These are phyloP conservation scores for Harpagifer antarcticus DNA, from an alignment of 2,797 vertebrate genomes.

Conservation along the genomic window DNA sequence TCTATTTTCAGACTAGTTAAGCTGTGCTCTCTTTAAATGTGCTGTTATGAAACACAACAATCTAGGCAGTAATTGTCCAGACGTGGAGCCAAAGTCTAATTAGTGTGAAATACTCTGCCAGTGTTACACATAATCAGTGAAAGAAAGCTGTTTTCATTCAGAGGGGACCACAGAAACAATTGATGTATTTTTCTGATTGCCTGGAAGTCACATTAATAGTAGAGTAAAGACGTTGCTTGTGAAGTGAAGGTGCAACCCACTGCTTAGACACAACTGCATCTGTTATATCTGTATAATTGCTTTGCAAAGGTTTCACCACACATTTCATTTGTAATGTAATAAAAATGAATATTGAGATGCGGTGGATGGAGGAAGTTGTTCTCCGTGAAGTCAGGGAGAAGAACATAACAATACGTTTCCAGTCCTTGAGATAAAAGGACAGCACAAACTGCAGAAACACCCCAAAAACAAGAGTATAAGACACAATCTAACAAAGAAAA, in stretches of 20 bases:
- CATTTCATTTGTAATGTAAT: neutral
- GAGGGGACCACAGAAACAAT: constrained; percentile 18
- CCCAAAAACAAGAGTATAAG: no score
- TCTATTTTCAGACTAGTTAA: constrained; percentile 14
- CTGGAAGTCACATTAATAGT: constrained; percentile 6
- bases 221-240: neutral
- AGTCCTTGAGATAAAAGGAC: no score
- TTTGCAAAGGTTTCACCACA: constrained; percentile 15
- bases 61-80: constrained; percentile 24
- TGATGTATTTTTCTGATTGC: constrained; percentile 22
- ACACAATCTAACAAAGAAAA: no score
- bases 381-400: no score
- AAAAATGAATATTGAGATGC: constrained; percentile 6
- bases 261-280: constrained; percentile 10
- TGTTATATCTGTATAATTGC: constrained; percentile 36
- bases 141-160: constrained; percentile 31
- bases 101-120: constrained; percentile 45
- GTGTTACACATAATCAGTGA: constrained; percentile 26
- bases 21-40: constrained; percentile 25
- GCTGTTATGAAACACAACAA: constrained; percentile 31
- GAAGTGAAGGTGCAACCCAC: neutral
- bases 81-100: constrained; percentile 44
- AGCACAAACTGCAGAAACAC: no score
- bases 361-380: no score
- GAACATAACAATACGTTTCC: no score